Evolutionary conservation across 2,113 vertebrate species (phyloP).

Genomic region (Erythrolamprus reginae): DNA sequence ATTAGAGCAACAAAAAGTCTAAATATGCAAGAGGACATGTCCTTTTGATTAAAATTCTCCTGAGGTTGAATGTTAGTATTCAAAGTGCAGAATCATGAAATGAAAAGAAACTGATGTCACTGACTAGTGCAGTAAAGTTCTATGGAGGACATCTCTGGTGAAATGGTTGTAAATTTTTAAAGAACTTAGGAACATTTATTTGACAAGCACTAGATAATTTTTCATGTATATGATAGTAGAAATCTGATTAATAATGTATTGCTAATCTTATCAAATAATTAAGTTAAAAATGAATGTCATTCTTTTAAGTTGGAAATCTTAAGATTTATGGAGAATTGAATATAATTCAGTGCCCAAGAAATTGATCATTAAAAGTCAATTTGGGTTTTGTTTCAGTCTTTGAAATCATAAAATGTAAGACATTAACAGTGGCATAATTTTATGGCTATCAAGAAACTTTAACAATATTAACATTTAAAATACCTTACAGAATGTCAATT

Average conservation of each 20-base stretch:
- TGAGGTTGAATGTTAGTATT: not conserved
- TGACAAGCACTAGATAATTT: slow-evolving; percentile 27
- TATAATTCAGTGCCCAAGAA: slow-evolving; percentile 55
- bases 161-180: slow-evolving; percentile 25
- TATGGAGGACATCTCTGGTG: not conserved
- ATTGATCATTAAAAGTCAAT: slow-evolving; percentile 61
- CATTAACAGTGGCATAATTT: slow-evolving; percentile 43
- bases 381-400: slow-evolving; percentile 46
- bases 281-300: slow-evolving; percentile 54
- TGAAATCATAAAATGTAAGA: slow-evolving; percentile 53
- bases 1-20: not conserved
- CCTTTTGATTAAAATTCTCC: not conserved
- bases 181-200: slow-evolving; percentile 17
- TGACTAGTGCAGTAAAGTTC: not conserved
- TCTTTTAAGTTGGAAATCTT: slow-evolving; percentile 51
- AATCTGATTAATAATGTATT: slow-evolving; percentile 64
- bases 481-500: not conserved
- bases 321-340: slow-evolving; percentile 56
- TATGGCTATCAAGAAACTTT: slow-evolving; percentile 12
- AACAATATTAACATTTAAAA: slow-evolving; percentile 24
- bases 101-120: not conserved
- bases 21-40: not conserved
- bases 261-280: slow-evolving; percentile 72
- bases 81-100: not conserved
- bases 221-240: slow-evolving; percentile 49